Conservation (phyloP, 2,888 invertebrate species). For the Plebejus argus region DNA sequence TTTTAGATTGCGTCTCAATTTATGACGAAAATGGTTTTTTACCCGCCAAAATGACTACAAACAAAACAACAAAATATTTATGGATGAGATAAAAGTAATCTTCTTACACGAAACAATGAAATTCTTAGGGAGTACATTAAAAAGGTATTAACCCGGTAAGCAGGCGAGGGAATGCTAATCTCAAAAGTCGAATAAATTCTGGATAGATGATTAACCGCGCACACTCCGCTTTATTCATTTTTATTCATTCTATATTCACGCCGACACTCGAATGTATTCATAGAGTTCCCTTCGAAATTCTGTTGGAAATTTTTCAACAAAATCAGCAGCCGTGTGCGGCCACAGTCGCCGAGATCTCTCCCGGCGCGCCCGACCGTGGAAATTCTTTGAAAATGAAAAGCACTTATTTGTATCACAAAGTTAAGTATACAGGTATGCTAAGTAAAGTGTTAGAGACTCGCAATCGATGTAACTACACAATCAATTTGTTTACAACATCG, state of each 20-base stretch:
- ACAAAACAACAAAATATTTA: not conserved
- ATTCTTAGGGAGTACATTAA: constrained; percentile 22
- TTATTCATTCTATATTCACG: constrained; percentile 72
- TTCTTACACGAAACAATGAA: constrained; percentile 2
- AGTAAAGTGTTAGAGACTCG: too few species aligned
- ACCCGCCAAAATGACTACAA: not conserved
- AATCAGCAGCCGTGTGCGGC: constrained; percentile 42
- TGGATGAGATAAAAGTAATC: constrained; percentile 8
- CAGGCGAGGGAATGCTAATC: constrained; percentile 47
- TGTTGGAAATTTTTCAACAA: constrained; percentile 49
- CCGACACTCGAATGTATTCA: constrained; percentile 71
- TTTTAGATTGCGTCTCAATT: not conserved
- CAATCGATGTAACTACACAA: too few species aligned
- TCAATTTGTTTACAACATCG: too few species aligned
- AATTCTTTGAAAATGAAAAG: not conserved
- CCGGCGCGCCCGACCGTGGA: not conserved
- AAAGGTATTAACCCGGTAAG: constrained; percentile 31
- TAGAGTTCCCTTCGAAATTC: constrained; percentile 57
- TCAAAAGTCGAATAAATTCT: constrained; percentile 57
- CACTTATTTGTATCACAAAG: not conserved
- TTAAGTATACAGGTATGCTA: too few species aligned
- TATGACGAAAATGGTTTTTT: not conserved
- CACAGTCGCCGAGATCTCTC: constrained; percentile 26
- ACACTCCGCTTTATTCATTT: constrained; percentile 58
- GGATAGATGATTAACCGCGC: constrained; percentile 64